Evolutionary conservation across 2,113 vertebrate genomes (phyloP), one percentile per base, ranked within the genome.

Genomic region (Sarotherodon lohbergeri): DNA sequence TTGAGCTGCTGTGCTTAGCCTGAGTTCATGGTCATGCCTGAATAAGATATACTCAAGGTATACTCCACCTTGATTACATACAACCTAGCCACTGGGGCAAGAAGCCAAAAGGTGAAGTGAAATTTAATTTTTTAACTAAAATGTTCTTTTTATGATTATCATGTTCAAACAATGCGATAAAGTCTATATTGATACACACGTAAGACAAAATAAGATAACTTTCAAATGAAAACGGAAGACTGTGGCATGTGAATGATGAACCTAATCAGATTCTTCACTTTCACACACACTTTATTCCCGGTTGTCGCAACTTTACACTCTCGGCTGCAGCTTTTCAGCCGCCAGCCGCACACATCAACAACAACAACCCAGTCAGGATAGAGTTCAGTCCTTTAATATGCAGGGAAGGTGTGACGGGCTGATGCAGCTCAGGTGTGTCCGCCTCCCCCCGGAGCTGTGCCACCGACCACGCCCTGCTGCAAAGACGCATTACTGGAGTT

Each of bases 401-500:
- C 32, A 36, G 9, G 2, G 17, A n/a, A n/a, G 9, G 59, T 4
- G 59, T n/a, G 59, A 36, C 1, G 17, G 12, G 59, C 59, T 0
- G 4, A 63, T 63, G 17, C 2, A 63, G 59, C 9, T 36, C 32
- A 36, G 16, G 59, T 11, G 59, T 36, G 59, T 36, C 59, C 17
- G 11, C 59, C 17, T 0, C 32, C 59, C 17, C 29, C 16, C 1
- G 9, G 29, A 63, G 29, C 29, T 0, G 19, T 3, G 3, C 1
- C 5, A 0, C 59, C 0, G 3, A 0, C 16, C 5, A 34, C 5
- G 29, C 2, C 16, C 59, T 0, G 3, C 16, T 11, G 17, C 1
- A 63, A 63, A 63, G 9, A 1, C 3, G 5, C 17, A 71, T 43
- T 71, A 43, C 13, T 6, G n/a, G 39, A 43, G 36, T 6, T 13